These are phyloP conservation scores for Turdus rufiventris DNA, from an alignment of 2,113 vertebrate species.

Conservation along the genomic window DNA sequence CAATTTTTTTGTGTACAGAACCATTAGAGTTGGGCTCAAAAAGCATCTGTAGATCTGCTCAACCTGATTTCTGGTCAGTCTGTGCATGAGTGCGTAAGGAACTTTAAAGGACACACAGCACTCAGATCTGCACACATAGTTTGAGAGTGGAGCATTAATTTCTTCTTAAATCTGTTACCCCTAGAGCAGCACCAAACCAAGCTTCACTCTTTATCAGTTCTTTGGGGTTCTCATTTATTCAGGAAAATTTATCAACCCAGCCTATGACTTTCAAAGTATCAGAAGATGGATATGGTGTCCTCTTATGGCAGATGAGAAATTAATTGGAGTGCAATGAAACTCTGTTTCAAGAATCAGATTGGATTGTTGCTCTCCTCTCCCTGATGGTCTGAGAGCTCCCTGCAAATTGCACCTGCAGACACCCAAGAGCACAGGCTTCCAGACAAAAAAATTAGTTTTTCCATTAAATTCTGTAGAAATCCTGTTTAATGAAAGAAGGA, in stretches of 20 bases:
- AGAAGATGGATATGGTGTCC: neutral
- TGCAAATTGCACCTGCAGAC: neutral
- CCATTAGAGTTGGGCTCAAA: neutral
- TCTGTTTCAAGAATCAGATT: neutral
- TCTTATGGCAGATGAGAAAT: neutral
- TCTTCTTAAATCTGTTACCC: neutral
- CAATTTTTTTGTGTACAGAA: neutral
- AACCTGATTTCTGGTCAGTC: neutral
- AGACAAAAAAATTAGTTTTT: neutral
- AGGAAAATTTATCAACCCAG: neutral
- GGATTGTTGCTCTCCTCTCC: neutral
- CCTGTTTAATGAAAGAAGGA: neutral
- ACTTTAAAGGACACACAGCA: neutral
- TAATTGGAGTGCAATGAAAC: conserved; percentile 9
- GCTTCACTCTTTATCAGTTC: neutral
- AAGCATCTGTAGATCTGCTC: neutral
- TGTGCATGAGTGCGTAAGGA: neutral
- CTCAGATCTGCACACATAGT: neutral
- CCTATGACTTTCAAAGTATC: neutral
- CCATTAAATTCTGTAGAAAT: neutral
- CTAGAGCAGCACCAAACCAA: neutral
- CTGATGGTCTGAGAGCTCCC: neutral
- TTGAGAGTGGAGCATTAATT: neutral
- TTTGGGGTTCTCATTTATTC: neutral
- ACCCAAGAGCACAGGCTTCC: neutral